These are phyloP conservation scores for Heterodera filipjevi DNA, from an alignment of 2,888 invertebrate species.

Conservation along the genomic window DNA sequence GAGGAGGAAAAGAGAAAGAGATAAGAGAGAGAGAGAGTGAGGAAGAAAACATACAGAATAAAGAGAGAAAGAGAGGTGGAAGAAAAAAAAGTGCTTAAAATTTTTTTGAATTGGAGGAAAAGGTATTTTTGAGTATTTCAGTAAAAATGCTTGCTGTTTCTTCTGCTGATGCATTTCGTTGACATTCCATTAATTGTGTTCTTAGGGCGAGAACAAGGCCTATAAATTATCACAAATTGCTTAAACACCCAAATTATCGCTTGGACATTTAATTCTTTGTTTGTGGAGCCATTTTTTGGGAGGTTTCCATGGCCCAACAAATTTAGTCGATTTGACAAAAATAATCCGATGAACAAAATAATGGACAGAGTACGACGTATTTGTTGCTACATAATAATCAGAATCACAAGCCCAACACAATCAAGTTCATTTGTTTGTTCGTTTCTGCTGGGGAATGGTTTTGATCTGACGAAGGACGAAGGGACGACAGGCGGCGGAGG, in stretches of 20 bases:
- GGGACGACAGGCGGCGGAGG: neutral
- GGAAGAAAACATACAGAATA: neutral
- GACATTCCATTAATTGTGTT: neutral
- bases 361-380: neutral
- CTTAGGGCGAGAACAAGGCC: constrained; percentile 11
- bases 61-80: neutral
- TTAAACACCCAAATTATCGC: neutral
- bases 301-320: neutral
- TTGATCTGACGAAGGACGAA: neutral
- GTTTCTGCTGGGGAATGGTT: constrained; percentile 3
- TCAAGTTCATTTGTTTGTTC: neutral
- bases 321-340: neutral
- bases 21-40: neutral
- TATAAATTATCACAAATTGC: neutral
- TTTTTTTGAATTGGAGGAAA: neutral
- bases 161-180: neutral
- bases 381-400: constrained; percentile 9
- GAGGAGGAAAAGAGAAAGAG: neutral
- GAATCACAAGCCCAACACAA: neutral
- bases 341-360: neutral
- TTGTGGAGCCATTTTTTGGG: constrained; percentile 5
- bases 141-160: neutral
- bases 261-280: neutral
- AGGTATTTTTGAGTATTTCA: neutral
- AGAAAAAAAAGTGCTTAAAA: neutral